Percentiles rank a stretch among this genome's conserved stretches.
Conservation (phyloP, 2,797 vertebrate genomes). For the Okamejei kenojei region DNA sequence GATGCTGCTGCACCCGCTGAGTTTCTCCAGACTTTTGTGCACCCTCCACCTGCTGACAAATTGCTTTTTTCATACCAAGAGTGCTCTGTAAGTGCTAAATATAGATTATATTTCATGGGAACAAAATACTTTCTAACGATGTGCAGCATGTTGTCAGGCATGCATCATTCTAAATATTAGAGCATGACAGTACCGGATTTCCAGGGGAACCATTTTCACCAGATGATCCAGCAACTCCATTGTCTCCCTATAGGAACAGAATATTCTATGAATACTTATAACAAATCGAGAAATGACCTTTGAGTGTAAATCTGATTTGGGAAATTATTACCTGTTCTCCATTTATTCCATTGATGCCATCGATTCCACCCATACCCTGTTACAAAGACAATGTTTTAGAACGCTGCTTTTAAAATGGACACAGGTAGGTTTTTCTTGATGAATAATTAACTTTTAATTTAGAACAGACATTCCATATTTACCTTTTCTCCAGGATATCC, state of each 20-base stretch:
- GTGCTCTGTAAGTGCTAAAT: background rate
- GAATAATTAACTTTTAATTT: background rate
- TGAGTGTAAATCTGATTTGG: background rate
- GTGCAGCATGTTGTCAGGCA: background rate
- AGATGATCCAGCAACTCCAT: slow-evolving; percentile 54
- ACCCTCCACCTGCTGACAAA: background rate
- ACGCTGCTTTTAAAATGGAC: background rate
- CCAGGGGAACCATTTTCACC: slow-evolving; percentile 63
- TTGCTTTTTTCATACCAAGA: background rate
- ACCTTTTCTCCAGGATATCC: slow-evolving; percentile 67
- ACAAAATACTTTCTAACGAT: background rate
- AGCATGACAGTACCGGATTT: slow-evolving; percentile 51
- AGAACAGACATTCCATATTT: slow-evolving; percentile 46
- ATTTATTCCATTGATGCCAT: slow-evolving; percentile 63
- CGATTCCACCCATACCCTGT: slow-evolving; percentile 69
- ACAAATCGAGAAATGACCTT: background rate
- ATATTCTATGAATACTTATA: background rate
- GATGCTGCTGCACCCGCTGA: no score
- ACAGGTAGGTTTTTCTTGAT: background rate
- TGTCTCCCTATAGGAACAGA: slow-evolving; percentile 55
- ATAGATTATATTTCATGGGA: background rate
- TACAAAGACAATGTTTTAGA: slow-evolving; percentile 33
- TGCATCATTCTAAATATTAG: background rate
- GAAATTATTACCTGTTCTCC: slow-evolving; percentile 66
- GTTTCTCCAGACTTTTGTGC: no score